These are phyloP conservation scores for Rhorus exstirpatorius DNA, from an alignment of 2,888 invertebrate species.

Conservation along the genomic window DNA sequence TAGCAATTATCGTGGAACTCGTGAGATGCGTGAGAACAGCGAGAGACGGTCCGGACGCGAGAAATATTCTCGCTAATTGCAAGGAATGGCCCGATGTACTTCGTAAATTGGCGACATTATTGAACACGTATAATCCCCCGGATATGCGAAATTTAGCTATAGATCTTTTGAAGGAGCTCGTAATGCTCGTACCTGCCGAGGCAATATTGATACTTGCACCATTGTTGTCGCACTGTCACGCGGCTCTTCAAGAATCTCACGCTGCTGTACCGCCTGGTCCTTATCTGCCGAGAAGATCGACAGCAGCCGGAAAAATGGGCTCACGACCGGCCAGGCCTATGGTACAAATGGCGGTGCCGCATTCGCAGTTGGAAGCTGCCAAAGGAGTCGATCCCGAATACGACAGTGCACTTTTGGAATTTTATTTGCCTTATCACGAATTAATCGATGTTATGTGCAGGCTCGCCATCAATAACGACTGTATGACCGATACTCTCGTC, in stretches of 20 bases:
- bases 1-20: slow-evolving; percentile 92
- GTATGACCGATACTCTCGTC: slow-evolving; percentile 94
- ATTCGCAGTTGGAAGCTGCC: slow-evolving; percentile 90
- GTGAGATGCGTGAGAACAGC: slow-evolving; percentile 90
- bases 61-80: slow-evolving; percentile 89
- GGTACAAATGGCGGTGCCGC: slow-evolving; percentile 94
- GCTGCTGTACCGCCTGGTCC: slow-evolving; percentile 91
- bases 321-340: slow-evolving; percentile 92
- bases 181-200: slow-evolving; percentile 92
- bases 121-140: slow-evolving; percentile 95
- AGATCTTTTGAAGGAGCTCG: slow-evolving; percentile 92
- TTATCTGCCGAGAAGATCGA: slow-evolving; percentile 91
- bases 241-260: slow-evolving; percentile 92
- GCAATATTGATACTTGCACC: slow-evolving; percentile 94
- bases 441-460: slow-evolving; percentile 95
- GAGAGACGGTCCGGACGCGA: slow-evolving; percentile 90
- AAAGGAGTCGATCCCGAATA: slow-evolving; percentile 93
- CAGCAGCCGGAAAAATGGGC: slow-evolving; percentile 88
- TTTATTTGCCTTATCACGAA: slow-evolving; percentile 95
- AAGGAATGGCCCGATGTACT: slow-evolving; percentile 96
- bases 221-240: slow-evolving; percentile 94
- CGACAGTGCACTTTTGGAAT: slow-evolving; percentile 91
- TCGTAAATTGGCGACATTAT: slow-evolving; percentile 94
- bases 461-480: slow-evolving; percentile 95
- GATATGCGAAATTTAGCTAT: slow-evolving; percentile 93